Base-by-base conservation (phyloP, 2,797 vertebrate genomes). In the Trematomus bernacchii region DNA sequence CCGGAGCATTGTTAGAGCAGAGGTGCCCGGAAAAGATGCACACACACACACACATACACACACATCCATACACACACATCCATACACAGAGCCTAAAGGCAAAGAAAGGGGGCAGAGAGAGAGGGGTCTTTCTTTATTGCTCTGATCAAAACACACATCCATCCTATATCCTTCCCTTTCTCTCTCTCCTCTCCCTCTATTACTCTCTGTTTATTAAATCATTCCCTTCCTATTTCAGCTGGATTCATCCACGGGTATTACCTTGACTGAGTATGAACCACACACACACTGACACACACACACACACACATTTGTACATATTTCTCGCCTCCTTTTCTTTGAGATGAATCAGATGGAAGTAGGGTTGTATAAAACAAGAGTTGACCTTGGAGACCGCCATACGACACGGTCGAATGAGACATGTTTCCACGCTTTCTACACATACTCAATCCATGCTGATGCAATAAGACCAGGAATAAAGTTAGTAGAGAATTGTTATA, bases 111-210 rank as follows among this genome's bases (percentile, higher is more conserved):
- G 71, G 69, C 74, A 83, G 76, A 72, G 76, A 85, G 80, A 84
- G 66, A 8, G 33, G 57, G 86, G 78, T 84, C 65, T 79, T 85
- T 82, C 87, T 92, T 92, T 92, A 91, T 91, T 89, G 90, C 89
- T 89, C 90, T 91, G 88, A 92, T 93, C 91, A 92, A 91, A 93
- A 94, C 89, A 91, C 90, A 84, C 89, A 89, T 91, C 89, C 86
- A 73, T 85, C 80, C 84, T 65, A 75, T 89, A 81, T 27, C 27
- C 18, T n/a, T 82, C 78, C 78, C 59, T 77, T 72, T 82, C 71
- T 84, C 80, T 78, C 80, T 78, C 76, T 82, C 71, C 80, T 78
- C 83, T 77, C 83, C 85, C 73, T 88, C 84, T 82, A 89, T 89
- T 87, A 87, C 86, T 59, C 77, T 71, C 85, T 76, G 66, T 85